These are phyloP conservation scores for Geococcyx californianus DNA, from an alignment of 2,113 vertebrate genomes.

Conservation along the genomic window DNA sequence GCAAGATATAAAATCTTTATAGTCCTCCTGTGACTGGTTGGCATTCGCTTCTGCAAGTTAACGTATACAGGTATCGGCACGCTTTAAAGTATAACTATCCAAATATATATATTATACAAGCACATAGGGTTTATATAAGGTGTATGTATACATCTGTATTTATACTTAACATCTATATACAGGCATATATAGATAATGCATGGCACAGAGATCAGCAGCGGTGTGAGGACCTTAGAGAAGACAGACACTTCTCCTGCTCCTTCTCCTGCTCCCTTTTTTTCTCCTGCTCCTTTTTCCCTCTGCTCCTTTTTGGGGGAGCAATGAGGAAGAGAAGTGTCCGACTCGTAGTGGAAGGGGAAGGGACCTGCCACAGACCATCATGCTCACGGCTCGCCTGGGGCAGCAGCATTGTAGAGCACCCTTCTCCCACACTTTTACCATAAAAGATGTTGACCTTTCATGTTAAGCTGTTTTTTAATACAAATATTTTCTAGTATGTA, in stretches of 20 bases:
- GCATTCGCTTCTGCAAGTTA: neutral
- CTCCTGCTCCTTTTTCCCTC: too few species aligned
- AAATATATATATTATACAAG: too few species aligned
- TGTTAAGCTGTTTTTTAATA: neutral
- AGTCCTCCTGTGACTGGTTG: neutral
- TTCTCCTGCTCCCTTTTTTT: too few species aligned
- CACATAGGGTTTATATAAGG: neutral
- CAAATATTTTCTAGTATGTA: neutral
- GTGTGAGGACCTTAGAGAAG: neutral
- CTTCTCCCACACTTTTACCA: neutral
- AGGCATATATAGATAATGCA: too few species aligned
- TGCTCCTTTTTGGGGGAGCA: neutral
- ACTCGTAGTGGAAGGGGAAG: neutral
- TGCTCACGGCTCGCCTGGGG: accelerated
- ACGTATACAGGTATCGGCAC: neutral
- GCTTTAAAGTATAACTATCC: too few species aligned
- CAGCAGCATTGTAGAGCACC: neutral
- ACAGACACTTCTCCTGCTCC: too few species aligned
- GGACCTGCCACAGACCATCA: accelerated
- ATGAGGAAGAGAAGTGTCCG: neutral
- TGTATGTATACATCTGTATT: neutral
- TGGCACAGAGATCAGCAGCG: too few species aligned
- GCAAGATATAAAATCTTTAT: neutral
- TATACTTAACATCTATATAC: neutral
- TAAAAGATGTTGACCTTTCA: neutral